Evolutionary conservation across 1,140 invertebrate species (phyloP).

Genomic region (Anadara kagoshimensis): DNA sequence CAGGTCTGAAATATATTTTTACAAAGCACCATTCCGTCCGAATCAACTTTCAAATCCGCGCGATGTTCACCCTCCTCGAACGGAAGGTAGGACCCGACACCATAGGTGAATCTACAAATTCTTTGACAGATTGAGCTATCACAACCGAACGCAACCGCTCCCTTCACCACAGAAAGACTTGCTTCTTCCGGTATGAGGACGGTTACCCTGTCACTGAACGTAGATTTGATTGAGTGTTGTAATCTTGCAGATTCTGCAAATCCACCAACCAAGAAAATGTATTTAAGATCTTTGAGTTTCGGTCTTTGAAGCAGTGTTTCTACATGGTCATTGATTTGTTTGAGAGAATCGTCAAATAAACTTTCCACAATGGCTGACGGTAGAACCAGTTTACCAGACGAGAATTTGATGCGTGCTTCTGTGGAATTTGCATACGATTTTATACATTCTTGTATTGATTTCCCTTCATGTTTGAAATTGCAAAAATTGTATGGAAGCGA

Average conservation of each 20-base stretch:
- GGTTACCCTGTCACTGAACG: conserved; percentile 74
- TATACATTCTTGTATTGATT: conserved; percentile 63
- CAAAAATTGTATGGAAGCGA: conserved; percentile 69
- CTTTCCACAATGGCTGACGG: conserved; percentile 57
- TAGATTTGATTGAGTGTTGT: conserved; percentile 75
- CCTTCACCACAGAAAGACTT: conserved; percentile 69
- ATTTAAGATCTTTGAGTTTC: conserved; percentile 72
- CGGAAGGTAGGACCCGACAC: conserved; percentile 78
- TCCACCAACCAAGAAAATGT: conserved; percentile 79
- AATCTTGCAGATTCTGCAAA: conserved; percentile 78
- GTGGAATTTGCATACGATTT: conserved; percentile 53
- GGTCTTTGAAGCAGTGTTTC: conserved; percentile 57
- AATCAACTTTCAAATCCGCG: conserved; percentile 75
- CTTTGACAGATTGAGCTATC: conserved; percentile 77
- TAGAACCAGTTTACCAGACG: conserved; percentile 66
- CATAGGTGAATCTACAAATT: conserved; percentile 78
- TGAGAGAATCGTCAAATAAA: conserved; percentile 61
- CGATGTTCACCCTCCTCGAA: conserved; percentile 77
- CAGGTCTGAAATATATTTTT: conserved; percentile 79
- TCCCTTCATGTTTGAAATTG: conserved; percentile 62
- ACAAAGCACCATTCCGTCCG: conserved; percentile 77
- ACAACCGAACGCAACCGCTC: conserved; percentile 79
- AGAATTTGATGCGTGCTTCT: conserved; percentile 61
- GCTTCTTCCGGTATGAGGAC: conserved; percentile 77
- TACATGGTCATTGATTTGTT: conserved; percentile 66